Evolutionary conservation across 2,888 invertebrate species (phyloP), one percentile per base, ranked within the genome.

Genomic region (Actias luna): DNA sequence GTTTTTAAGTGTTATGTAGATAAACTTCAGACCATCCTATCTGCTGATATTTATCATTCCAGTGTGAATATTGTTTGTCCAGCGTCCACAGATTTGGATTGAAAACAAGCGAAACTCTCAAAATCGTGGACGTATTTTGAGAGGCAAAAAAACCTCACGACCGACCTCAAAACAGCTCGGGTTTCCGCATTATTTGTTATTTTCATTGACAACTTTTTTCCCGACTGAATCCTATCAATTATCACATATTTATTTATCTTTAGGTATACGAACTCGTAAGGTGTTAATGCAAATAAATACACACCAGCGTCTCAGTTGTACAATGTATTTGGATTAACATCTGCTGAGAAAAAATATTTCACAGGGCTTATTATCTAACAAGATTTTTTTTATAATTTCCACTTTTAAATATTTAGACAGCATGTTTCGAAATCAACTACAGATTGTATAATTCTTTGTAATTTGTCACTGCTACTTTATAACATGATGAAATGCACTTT

Each of bases 241-340:
- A 27, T 16, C 55, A 55, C 29, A 16, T 55, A 55, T 55, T 55
- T 55, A 55, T 55, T 55, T 55, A 55, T 55, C 29, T 55, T 55
- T 55, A 29, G 55, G 55, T 29, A 29, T 55, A 29, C 55, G 55
- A 55, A 55, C 55, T 55, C 55, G 27, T 7, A n/a, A 55, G 55
- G 29, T 55, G 55, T 55, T 55, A 55, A 29, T n/a, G n/a, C n/a
- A 55, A 55, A 55, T 29, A 55, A 55, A 29, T n/a, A 55, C 55
- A 55, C 55, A 55, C 29, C 5, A 7, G 29, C 27, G 55, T 27
- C 18, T 55, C 33, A 52, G 31, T 55, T 36, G 25, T 50, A 50
- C 25, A 22, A 1, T 55, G 33, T 55, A 35, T 55, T 52, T 35
- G 36, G 55, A 55, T 46, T 55, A 36, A 55, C 58, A 58, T 42